Conservation (phyloP, 2,888 invertebrate genomes). For the Eristalinus aeneus region DNA sequence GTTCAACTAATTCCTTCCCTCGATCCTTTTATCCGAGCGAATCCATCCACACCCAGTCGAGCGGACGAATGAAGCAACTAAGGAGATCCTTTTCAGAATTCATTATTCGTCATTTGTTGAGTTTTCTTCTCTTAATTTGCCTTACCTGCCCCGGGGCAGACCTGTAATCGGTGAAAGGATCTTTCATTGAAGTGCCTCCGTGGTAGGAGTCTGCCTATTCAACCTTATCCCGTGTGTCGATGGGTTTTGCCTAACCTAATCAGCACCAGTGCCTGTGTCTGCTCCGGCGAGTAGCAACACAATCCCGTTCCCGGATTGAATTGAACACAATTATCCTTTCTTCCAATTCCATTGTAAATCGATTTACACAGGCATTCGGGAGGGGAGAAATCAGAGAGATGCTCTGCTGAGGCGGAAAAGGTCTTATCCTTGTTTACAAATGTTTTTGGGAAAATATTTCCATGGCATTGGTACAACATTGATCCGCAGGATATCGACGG, state of each 20-base stretch:
- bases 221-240: constrained; percentile 59
- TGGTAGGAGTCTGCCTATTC: constrained; percentile 42
- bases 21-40: constrained; percentile 56
- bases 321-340: constrained; percentile 64
- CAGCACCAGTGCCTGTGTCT: constrained; percentile 61
- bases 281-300: constrained; percentile 22
- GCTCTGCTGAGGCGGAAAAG: constrained; percentile 37
- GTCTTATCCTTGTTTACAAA: constrained; percentile 70
- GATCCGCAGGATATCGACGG: constrained; percentile 61
- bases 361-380: constrained; percentile 27
- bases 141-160: constrained; percentile 33
- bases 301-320: constrained; percentile 42
- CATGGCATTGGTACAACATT: constrained; percentile 67
- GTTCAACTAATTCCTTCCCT: constrained; percentile 65
- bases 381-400: constrained; percentile 12
- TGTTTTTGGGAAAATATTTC: constrained; percentile 69
- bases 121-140: constrained; percentile 45
- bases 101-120: constrained; percentile 68
- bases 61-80: constrained; percentile 59
- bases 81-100: constrained; percentile 59
- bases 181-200: constrained; percentile 62
- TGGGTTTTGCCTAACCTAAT: constrained; percentile 66
- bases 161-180: constrained; percentile 24
- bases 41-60: constrained; percentile 27
- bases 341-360: constrained; percentile 53